Conservation (phyloP, 2,888 invertebrate genomes). For the Lumbricus terrestris region DNA sequence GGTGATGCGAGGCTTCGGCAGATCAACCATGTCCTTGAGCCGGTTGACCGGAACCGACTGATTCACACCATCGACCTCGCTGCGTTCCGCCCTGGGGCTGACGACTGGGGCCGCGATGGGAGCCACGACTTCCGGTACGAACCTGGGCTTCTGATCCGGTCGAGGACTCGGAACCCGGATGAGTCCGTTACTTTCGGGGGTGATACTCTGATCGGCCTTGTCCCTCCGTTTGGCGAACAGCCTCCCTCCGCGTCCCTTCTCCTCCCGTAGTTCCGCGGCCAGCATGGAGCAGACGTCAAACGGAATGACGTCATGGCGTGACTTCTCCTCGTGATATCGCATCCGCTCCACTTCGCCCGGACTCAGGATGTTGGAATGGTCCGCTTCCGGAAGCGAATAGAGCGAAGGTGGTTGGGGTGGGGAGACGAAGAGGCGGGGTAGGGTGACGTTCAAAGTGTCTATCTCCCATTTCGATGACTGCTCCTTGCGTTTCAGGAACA, state of each 20-base stretch:
- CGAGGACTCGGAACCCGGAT: background rate
- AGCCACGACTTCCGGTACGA: background rate
- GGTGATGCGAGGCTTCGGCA: constrained; percentile 32
- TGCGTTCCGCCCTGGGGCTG: background rate
- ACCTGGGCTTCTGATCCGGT: constrained; percentile 12
- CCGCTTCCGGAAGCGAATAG: constrained; percentile 6
- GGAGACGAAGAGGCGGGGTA: constrained; percentile 16
- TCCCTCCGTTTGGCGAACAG: constrained; percentile 80
- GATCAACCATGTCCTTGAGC: constrained; percentile 36
- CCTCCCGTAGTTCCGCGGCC: constrained; percentile 75
- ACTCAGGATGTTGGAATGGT: constrained; percentile 39
- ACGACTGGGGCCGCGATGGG: background rate
- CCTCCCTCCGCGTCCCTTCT: constrained; percentile 79
- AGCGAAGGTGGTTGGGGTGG: constrained; percentile 29
- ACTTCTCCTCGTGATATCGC: constrained; percentile 46
- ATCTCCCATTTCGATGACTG: constrained; percentile 88
- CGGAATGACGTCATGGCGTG: constrained; percentile 49
- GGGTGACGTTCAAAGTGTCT: constrained; percentile 19
- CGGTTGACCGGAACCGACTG: constrained; percentile 59
- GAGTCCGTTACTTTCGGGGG: constrained; percentile 62
- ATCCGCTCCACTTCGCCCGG: constrained; percentile 52
- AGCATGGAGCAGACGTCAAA: constrained; percentile 65
- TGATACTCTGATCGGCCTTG: constrained; percentile 79
- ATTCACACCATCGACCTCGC: constrained; percentile 8
- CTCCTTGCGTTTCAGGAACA: constrained; percentile 93